A percentile compares a stretch with the other conserved stretches of the same genome.
These are phyloP conservation scores for Ceramica pisi DNA, from an alignment of 2,888 invertebrate genomes.

Conservation along the genomic window DNA sequence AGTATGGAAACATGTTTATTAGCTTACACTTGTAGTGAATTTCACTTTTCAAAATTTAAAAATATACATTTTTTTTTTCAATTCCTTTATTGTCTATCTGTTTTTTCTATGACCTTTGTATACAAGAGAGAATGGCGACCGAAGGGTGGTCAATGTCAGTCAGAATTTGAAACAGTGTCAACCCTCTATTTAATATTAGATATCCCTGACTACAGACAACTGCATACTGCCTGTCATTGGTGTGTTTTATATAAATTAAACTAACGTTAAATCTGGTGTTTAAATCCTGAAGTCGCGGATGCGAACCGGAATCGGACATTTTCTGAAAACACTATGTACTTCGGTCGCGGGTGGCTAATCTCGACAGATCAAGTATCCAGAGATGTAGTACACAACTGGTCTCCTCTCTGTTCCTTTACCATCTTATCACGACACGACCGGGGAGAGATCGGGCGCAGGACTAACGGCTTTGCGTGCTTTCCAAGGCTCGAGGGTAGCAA, in stretches of 20 bases:
- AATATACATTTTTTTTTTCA: no score
- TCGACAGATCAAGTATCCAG: no score
- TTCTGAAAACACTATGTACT: not conserved
- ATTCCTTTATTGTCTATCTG: not conserved
- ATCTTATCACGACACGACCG: no score
- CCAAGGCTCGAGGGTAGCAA: no score
- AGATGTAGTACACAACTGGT: no score
- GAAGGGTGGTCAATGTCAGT: not conserved
- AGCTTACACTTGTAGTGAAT: no score
- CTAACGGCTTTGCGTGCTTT: no score
- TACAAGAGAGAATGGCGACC: no score
- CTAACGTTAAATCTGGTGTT: slow-evolving; percentile 49
- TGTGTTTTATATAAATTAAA: slow-evolving; percentile 55
- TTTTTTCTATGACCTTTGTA: not conserved
- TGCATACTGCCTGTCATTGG: slow-evolving; percentile 40
- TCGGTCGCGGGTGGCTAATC: no score
- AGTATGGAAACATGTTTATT: no score
- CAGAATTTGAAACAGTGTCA: not conserved
- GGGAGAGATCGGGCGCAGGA: no score
- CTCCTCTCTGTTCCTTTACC: no score
- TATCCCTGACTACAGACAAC: slow-evolving; percentile 26
- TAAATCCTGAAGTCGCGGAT: slow-evolving; percentile 18
- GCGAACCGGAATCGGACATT: slow-evolving; percentile 11
- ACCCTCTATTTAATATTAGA: not conserved
- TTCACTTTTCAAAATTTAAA: not conserved